Base-by-base conservation (phyloP, 2,888 invertebrate species). In the Nycteola revayana region DNA sequence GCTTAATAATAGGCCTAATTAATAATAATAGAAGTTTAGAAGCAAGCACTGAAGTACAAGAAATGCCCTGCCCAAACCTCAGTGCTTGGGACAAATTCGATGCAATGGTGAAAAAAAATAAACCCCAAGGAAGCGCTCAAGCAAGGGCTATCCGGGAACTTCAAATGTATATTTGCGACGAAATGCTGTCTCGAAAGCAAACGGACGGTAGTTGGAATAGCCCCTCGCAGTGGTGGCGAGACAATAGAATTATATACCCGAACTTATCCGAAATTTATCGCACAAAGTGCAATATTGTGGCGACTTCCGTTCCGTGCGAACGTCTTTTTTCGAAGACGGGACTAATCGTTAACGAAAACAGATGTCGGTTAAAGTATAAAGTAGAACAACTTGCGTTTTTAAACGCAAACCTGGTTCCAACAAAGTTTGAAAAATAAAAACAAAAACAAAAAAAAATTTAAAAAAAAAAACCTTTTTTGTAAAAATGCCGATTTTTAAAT, bases 221-320 rank as follows among this genome's bases (percentile, higher is more conserved):
- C 24, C 52, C 50, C 3, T 21, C 52, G 7, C 25, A 50, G 25
- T 58, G 52, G 52, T 54, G 52, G 50, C 35, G 33, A 7, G 22
- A 21, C 5, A 32, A 54, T 14, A 17, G 20, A n/a, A 10, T 18
- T 11, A 37, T 28, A 4, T 50, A 50, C 18, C 47, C 50, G 0
- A 2, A 54, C 5, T 14, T 51, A 1, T 6, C 28, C 0, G 32
- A 24, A 30, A n/a, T 55, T 8, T 17, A 39, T 3, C 7, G 22
- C 24, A 22, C 18, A 5, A 43, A 49, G 18, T 40, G 44, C n/a
- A n/a, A n/a, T n/a, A n/a, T n/a, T n/a, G n/a, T n/a, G n/a, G n/a
- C n/a, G n/a, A n/a, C n/a, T n/a, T 54, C 50, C 2, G 50, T 57
- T 8, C 52, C 49, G 1, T 54, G 52, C 17, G 49, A 52, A 30